A percentile compares a stretch with the other conserved stretches of the same genome.
Evolutionary conservation across 2,113 vertebrate genomes (phyloP).

Genomic region (Tupaia chinensis): DNA sequence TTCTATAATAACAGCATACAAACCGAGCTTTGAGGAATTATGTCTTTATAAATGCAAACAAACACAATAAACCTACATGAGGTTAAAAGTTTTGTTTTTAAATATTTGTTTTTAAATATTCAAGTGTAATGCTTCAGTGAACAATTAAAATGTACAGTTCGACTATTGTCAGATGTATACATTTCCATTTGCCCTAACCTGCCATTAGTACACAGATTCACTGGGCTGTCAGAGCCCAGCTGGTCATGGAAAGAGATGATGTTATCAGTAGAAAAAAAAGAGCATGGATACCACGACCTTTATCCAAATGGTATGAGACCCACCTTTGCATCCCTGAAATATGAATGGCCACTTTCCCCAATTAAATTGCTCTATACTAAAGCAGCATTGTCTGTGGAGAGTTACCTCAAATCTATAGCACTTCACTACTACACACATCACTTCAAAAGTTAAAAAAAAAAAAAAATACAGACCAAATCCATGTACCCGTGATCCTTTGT

Average conservation of each 20-base stretch:
- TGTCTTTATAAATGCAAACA: conserved; percentile 64
- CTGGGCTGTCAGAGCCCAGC: neutral
- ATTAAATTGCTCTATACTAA: conserved; percentile 60
- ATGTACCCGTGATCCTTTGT: conserved; percentile 77
- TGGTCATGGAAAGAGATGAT: neutral
- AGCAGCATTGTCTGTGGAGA: conserved; percentile 64
- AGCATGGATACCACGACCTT: neutral
- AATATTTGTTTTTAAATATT: conserved; percentile 78
- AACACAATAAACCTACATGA: neutral
- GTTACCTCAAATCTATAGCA: conserved; percentile 35
- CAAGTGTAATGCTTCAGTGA: conserved; percentile 69
- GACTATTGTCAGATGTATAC: conserved; percentile 58
- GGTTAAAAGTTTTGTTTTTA: conserved; percentile 66
- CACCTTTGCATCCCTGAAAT: conserved; percentile 72
- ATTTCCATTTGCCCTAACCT: conserved; percentile 74
- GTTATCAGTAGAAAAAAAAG: neutral
- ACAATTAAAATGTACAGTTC: conserved; percentile 76
- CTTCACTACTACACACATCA: conserved; percentile 52
- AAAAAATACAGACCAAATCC: conserved; percentile 74
- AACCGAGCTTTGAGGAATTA: conserved; percentile 13
- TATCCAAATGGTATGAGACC: conserved; percentile 37
- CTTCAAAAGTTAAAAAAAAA: conserved; percentile 54
- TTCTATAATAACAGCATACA: conserved; percentile 31
- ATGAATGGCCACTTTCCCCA: conserved; percentile 58
- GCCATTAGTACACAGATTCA: neutral